These are phyloP conservation scores for Lithobates pipiens DNA, from an alignment of 2,797 vertebrate genomes.

Conservation along the genomic window DNA sequence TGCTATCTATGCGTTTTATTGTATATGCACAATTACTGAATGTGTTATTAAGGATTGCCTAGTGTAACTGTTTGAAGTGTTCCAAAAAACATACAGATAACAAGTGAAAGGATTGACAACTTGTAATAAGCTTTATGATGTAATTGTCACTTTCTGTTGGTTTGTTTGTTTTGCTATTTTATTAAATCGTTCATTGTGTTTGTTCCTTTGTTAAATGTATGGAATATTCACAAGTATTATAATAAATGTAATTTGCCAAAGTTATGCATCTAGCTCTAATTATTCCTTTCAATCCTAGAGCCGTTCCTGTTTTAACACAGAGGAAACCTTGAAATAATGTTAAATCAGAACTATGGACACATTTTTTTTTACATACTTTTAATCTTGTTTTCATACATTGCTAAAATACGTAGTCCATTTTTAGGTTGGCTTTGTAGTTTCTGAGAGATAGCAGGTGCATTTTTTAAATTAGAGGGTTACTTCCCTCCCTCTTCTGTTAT, in stretches of 20 bases:
- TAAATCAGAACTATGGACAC: no score
- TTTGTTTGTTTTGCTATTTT: neutral
- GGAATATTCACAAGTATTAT: neutral
- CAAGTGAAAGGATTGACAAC: neutral
- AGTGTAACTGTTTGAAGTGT: neutral
- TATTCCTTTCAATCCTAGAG: no score
- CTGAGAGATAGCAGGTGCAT: no score
- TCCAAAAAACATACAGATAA: neutral
- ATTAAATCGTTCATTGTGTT: neutral
- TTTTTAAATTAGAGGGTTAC: no score
- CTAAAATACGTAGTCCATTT: no score
- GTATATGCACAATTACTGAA: neutral
- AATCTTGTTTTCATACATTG: no score
- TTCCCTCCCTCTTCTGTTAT: no score
- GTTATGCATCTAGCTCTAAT: neutral
- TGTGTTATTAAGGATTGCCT: neutral
- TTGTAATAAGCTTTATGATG: constrained; percentile 4
- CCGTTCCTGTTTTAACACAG: no score
- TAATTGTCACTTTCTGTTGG: neutral
- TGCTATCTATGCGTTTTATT: neutral
- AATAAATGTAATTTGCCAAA: neutral
- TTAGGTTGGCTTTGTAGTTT: no score
- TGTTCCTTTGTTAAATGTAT: constrained; percentile 14
- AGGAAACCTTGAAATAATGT: no score
- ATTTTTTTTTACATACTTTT: no score